A percentile compares a stretch with the other conserved stretches of the same genome.
Evolutionary conservation across 2,888 invertebrate genomes (phyloP).

Genomic region (Tuta absoluta): DNA sequence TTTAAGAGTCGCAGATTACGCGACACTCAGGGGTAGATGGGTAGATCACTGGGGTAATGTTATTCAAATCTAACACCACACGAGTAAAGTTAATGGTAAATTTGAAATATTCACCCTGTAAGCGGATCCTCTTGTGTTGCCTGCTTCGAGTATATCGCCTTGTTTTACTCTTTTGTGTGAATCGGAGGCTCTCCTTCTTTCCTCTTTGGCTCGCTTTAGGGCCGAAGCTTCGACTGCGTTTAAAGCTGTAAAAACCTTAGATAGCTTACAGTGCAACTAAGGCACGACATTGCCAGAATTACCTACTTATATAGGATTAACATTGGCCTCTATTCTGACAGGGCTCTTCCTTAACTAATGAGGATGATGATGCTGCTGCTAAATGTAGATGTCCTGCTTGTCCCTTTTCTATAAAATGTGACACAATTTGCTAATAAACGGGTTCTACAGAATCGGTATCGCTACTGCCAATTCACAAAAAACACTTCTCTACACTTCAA

Average conservation of each 20-base stretch:
- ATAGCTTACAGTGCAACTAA: not conserved
- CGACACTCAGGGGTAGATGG: too few relatives aligned
- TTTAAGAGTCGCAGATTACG: too few relatives aligned
- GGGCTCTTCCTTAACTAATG: not conserved
- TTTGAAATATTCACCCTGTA: constrained; percentile 47
- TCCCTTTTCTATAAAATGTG: too few relatives aligned
- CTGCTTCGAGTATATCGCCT: constrained; percentile 63
- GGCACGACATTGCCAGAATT: too few relatives aligned
- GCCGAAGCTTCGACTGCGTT: constrained; percentile 83
- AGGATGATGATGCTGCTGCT: not conserved
- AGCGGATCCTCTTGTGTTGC: constrained; percentile 49
- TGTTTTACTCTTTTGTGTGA: constrained; percentile 53
- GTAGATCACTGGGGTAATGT: too few relatives aligned
- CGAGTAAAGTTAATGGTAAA: not conserved
- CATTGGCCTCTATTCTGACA: too few relatives aligned
- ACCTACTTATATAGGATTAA: too few relatives aligned
- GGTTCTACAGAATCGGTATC: too few relatives aligned
- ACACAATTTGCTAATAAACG: too few relatives aligned
- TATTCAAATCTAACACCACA: too few relatives aligned
- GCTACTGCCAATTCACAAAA: too few relatives aligned
- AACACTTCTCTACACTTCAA: not conserved
- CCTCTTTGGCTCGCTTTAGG: constrained; percentile 81
- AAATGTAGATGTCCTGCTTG: too few relatives aligned
- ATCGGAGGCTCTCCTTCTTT: constrained; percentile 60
- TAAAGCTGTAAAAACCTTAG: constrained; percentile 55